phyloP scores from a whole-genome alignment of 2,888 invertebrate species.

The Azorinus chamasolen region DNA sequence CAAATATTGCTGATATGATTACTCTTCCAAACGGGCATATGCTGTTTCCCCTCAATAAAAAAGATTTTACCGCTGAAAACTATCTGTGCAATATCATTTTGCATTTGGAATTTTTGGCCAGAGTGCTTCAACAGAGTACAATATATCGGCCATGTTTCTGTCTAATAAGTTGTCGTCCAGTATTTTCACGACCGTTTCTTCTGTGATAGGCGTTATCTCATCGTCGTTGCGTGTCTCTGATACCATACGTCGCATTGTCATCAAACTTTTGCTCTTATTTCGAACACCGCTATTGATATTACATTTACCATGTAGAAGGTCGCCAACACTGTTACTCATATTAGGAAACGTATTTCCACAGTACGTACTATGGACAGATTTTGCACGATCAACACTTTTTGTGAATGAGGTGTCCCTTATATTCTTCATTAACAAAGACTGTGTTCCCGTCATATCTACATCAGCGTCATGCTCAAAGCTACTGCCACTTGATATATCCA shows the following conservation, averaged over 20 bases:
- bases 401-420: conserved; percentile 49
- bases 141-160: conserved; percentile 76
- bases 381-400: background rate
- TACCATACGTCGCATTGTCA: conserved; percentile 56
- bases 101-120: conserved; percentile 65
- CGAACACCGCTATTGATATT: conserved; percentile 33
- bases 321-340: conserved; percentile 62
- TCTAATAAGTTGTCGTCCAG: conserved; percentile 74
- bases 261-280: conserved; percentile 71
- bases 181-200: conserved; percentile 58
- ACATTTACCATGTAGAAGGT: conserved; percentile 41
- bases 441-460: conserved; percentile 7
- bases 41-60: no score
- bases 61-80: no score
- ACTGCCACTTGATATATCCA: conserved; percentile 19
- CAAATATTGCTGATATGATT: no score
- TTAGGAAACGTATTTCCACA: conserved; percentile 26
- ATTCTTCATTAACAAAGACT: conserved; percentile 30
- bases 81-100: no score
- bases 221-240: conserved; percentile 45
- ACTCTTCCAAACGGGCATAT: no score
- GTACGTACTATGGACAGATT: background rate
- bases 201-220: conserved; percentile 53
- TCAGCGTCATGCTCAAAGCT: conserved; percentile 55
- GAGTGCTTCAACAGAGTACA: conserved; percentile 77